Percentiles rank a stretch among this genome's conserved stretches.
Evolutionary conservation across 2,888 invertebrate species (phyloP).

Genomic region (Parnassius orleans): DNA sequence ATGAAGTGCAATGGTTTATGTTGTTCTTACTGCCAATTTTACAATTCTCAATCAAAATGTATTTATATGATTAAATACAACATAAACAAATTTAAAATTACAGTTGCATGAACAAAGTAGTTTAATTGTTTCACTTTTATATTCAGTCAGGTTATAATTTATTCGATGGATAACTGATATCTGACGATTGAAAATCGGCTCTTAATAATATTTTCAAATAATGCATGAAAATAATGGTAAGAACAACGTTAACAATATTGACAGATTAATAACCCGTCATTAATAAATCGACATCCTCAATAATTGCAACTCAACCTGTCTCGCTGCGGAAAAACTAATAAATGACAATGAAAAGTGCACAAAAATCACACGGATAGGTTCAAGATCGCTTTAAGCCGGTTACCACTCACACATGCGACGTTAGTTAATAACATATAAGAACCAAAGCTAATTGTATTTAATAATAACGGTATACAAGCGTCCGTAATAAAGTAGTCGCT

Average conservation of each 20-base stretch:
- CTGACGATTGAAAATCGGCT: too few relatives aligned
- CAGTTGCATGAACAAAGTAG: too few relatives aligned
- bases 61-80: neutral
- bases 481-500: conserved; percentile 45
- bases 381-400: conserved; percentile 49
- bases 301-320: conserved; percentile 28
- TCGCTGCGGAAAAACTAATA: conserved; percentile 29
- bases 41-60: too few relatives aligned
- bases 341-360: conserved; percentile 52
- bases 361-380: conserved; percentile 58
- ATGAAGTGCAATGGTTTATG: too few relatives aligned
- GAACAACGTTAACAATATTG: conserved; percentile 12
- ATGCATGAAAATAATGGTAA: too few relatives aligned
- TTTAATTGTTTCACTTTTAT: too few relatives aligned
- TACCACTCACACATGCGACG: conserved; percentile 40
- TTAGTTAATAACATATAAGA: conserved; percentile 45
- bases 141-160: too few relatives aligned
- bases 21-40: too few relatives aligned
- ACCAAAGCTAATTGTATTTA: conserved; percentile 53
- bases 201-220: neutral
- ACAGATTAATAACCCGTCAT: conserved; percentile 21
- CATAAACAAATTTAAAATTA: too few relatives aligned
- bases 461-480: conserved; percentile 62
- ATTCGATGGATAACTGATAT: too few relatives aligned
- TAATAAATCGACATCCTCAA: conserved; percentile 22